These are phyloP conservation scores for Rhabdomys dilectus DNA, from an alignment of 2,113 vertebrate genomes.

Conservation along the genomic window DNA sequence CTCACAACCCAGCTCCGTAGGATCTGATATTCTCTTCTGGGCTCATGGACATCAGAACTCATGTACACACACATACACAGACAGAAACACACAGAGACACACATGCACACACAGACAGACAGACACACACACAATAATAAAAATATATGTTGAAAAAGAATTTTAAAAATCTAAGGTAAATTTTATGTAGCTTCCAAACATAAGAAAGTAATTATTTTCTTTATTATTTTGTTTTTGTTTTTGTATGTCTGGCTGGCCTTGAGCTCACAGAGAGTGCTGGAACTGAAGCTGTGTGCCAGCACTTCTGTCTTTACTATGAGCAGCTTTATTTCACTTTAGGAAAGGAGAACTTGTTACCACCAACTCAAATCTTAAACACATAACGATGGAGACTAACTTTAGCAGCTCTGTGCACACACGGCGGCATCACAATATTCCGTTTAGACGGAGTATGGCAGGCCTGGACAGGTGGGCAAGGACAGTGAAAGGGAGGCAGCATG, in stretches of 20 bases:
- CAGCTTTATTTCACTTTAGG: not conserved
- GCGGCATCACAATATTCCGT: not conserved
- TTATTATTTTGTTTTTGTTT: not conserved
- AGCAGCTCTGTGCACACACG: not conserved
- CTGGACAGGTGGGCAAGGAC: not conserved
- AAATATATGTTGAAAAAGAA: not conserved
- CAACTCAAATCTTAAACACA: slow-evolving; percentile 32
- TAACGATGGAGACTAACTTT: not conserved
- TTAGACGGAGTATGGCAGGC: not conserved
- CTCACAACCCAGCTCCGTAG: not conserved
- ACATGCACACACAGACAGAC: too few species aligned
- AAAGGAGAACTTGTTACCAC: not conserved
- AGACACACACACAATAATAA: not conserved
- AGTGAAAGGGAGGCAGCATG: not conserved
- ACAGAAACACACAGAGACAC: not conserved
- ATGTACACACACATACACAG: not conserved
- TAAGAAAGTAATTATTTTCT: slow-evolving; percentile 12
- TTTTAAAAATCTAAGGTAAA: slow-evolving; percentile 45
- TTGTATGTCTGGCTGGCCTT: not conserved
- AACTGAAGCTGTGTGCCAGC: not conserved
- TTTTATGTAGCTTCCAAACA: not conserved
- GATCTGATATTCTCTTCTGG: not conserved
- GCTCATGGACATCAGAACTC: not conserved
- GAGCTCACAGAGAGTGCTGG: not conserved
- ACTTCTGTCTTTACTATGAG: not conserved